phyloP scores from a whole-genome alignment of 2,113 vertebrate genomes.

The Tylochromis polylepis region DNA sequence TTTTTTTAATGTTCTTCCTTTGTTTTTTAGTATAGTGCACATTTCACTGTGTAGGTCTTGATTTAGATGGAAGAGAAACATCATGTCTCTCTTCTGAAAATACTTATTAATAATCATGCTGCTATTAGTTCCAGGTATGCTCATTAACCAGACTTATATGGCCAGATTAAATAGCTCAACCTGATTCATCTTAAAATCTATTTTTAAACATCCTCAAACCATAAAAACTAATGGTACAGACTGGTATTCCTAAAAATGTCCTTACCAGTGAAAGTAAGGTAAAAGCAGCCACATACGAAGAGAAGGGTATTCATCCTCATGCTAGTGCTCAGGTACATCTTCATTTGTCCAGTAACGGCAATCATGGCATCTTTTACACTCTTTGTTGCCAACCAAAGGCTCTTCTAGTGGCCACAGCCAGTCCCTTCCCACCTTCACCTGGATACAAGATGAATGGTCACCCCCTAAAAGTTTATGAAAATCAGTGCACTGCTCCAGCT shows the following conservation, averaged over 20 bases:
- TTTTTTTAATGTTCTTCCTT: background rate
- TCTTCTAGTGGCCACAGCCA: background rate
- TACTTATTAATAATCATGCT: background rate
- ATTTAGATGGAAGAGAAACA: background rate
- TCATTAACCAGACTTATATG: background rate
- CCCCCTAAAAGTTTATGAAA: background rate
- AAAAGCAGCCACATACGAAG: constrained; percentile 44
- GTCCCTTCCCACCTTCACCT: background rate
- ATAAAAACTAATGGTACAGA: background rate
- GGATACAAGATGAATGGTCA: background rate
- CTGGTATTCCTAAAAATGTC: background rate
- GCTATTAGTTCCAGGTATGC: background rate
- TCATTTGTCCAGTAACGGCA: background rate
- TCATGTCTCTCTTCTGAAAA: background rate
- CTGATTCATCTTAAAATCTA: background rate
- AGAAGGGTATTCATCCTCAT: constrained; percentile 32
- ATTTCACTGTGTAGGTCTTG: background rate
- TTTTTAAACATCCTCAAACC: background rate
- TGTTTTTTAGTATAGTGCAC: rapidly evolving
- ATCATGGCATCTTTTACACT: constrained; percentile 19
- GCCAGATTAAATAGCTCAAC: background rate
- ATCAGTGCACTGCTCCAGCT: background rate
- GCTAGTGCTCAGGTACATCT: constrained; percentile 12
- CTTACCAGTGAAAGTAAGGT: constrained; percentile 63
- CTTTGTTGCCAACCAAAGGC: background rate